These are phyloP conservation scores for Psittacara wagleri DNA, from an alignment of 2,113 vertebrate species.

Conservation along the genomic window DNA sequence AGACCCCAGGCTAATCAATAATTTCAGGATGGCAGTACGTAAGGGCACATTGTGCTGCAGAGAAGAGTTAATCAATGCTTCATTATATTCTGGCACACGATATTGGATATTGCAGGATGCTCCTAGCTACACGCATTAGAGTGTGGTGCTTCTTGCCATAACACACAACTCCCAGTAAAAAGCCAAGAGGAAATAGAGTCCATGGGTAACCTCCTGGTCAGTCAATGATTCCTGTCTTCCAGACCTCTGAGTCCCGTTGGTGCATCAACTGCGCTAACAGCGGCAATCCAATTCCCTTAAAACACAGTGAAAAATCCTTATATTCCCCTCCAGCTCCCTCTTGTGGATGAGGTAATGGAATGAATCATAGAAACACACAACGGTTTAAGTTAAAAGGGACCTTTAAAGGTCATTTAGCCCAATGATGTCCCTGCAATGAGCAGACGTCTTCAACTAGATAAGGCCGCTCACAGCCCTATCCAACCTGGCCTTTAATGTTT, in stretches of 20 bases:
- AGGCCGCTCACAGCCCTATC: background rate
- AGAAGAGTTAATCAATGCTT: background rate
- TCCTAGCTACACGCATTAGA: background rate
- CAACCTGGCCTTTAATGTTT: background rate
- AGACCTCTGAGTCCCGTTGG: background rate
- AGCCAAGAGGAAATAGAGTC: background rate
- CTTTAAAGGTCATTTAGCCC: background rate
- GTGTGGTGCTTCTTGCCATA: background rate
- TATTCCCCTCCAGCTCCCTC: background rate
- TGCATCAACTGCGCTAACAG: background rate
- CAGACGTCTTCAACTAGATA: background rate
- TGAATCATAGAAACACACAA: background rate
- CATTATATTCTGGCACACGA: background rate
- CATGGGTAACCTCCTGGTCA: background rate
- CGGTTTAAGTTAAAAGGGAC: background rate
- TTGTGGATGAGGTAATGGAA: background rate
- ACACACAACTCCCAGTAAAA: background rate
- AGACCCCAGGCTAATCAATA: background rate
- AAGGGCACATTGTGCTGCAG: background rate
- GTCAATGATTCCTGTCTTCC: background rate
- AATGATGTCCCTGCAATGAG: rapidly evolving
- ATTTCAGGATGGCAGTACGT: background rate
- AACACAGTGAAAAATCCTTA: background rate
- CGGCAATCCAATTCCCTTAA: background rate
- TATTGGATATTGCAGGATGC: background rate